Conservation (phyloP, 2,113 vertebrate genomes). For the Cheilinus undulatus region DNA sequence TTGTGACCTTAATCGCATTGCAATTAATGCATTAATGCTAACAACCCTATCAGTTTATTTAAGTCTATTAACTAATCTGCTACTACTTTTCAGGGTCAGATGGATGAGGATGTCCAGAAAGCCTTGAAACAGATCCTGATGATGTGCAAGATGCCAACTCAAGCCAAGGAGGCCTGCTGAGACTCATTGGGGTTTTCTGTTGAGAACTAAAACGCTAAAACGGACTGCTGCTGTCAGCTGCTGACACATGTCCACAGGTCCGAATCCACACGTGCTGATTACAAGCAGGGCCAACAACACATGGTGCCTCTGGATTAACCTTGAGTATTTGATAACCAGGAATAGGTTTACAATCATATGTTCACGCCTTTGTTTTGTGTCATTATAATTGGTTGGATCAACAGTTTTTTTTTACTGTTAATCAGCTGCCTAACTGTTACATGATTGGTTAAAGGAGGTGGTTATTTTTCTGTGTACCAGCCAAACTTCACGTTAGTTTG, state of each 20-base stretch:
- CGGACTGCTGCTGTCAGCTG: slow-evolving; percentile 16
- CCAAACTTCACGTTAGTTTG: slow-evolving; percentile 28
- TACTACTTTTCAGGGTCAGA: slow-evolving; percentile 89
- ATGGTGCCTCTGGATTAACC: slow-evolving; percentile 58
- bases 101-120: slow-evolving; percentile 99
- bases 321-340: slow-evolving; percentile 38
- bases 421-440: slow-evolving; percentile 9
- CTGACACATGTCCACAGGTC: not conserved
- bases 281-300: slow-evolving; percentile 30
- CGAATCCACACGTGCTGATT: not conserved
- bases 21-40: too few relatives aligned
- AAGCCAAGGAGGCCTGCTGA: slow-evolving; percentile 87
- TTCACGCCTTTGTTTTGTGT: slow-evolving; percentile 21
- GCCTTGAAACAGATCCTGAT: slow-evolving; percentile 97
- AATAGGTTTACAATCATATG: slow-evolving; percentile 56
- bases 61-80: not conserved
- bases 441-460: slow-evolving; percentile 3
- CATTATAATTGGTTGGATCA: not conserved
- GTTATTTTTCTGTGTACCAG: slow-evolving; percentile 14
- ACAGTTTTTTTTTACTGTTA: not conserved
- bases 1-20: too few relatives aligned
- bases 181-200: slow-evolving; percentile 15
- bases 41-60: too few relatives aligned
- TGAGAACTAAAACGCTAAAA: slow-evolving; percentile 10
- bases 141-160: slow-evolving; percentile 95